Evolutionary conservation across 2,113 vertebrate species (phyloP), one percentile per base, ranked within the genome.

Genomic region (Chrysemys picta): DNA sequence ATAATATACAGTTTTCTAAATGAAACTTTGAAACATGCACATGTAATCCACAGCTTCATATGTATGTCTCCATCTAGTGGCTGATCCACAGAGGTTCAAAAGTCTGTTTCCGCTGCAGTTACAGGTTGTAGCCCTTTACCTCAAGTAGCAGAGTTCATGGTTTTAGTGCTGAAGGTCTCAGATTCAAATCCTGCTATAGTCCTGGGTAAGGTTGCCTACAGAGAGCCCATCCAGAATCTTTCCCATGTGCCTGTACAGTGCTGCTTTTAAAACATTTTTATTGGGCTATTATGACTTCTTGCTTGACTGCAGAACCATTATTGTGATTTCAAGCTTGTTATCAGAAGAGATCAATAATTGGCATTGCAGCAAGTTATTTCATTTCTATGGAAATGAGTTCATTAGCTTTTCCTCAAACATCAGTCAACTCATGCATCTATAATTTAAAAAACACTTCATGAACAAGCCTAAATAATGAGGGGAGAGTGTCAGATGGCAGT

Each of bases 151-250:
- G 78, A 11, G 31, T 50, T 56, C 2, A 10, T 0, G 7, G 53
- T 0, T 1, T 11, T 22, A 27, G 3, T 10, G 72, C 47, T 27
- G 47, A 47, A 65, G 35, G 16, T 2, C 54, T 45, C 62, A 5
- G 59, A 35, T 65, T 81, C 84, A 19, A 0, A 9, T 11, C 11
- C 38, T 81, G 52, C 42, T 50, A 2, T 24, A 3, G 76, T 22
- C 53, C 16, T 10, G 8, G 27, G 31, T 3, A 84, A 57, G 59
- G 25, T 82, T 87, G 54, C 45, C 31, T 75, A 29, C 22, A 2
- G 0, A 13, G 21, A 25, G 57, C 6, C 6, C 75, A 29, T 50
- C 81, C 56, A 84, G 21, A 22, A 1, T 6, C 3, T 42, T 79
- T 81, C 88, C 80, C 52, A 2, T 42, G 35, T 12, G 29, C 6